Conservation (phyloP, 2,888 invertebrate species). For the Metalampra italica region DNA sequence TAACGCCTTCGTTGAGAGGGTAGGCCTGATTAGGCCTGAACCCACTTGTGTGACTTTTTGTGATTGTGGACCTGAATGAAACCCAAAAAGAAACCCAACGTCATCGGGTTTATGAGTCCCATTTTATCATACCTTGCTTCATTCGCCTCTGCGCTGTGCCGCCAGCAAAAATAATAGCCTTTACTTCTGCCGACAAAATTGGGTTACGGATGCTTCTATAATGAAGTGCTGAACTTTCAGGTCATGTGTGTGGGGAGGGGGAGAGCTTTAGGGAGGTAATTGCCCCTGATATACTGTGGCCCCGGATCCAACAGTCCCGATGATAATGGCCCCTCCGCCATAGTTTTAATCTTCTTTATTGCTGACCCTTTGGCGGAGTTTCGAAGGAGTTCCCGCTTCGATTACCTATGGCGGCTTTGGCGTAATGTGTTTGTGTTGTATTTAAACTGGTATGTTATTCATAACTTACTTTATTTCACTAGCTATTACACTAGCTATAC, state of each 20-base stretch:
- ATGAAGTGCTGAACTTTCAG: constrained; percentile 72
- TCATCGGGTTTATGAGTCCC: neutral
- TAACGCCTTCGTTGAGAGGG: no score
- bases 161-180: constrained; percentile 48
- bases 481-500: no score
- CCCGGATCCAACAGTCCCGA: constrained; percentile 35
- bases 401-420: neutral
- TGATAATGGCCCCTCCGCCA: constrained; percentile 51
- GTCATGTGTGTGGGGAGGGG: constrained; percentile 53
- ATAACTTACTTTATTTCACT: no score
- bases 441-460: neutral
- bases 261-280: constrained; percentile 38
- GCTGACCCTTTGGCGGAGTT: constrained; percentile 54
- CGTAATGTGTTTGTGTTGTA: constrained; percentile 12
- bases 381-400: constrained; percentile 37
- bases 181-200: constrained; percentile 41
- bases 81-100: no score
- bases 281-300: constrained; percentile 22
- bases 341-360: constrained; percentile 74
- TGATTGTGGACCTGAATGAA: no score
- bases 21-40: no score
- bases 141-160: constrained; percentile 12
- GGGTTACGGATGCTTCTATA: constrained; percentile 55
- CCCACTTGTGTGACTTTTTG: no score
- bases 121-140: neutral